Conservation (phyloP, 2,888 invertebrate species). For the Amaurobius ferox region DNA sequence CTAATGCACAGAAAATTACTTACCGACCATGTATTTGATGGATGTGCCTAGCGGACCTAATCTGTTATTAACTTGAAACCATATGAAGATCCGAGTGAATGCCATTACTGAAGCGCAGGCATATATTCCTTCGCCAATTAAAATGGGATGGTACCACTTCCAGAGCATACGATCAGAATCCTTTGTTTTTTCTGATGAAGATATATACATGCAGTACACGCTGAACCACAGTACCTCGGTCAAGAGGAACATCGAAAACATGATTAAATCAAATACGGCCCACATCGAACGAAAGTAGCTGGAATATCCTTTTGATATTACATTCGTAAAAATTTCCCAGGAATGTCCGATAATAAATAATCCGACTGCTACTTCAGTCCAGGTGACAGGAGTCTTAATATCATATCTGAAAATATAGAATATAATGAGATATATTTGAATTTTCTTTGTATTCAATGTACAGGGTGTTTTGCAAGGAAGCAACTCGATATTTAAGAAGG, state of each 20-base stretch:
- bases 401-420: conserved; percentile 39
- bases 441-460: no score
- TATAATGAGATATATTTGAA: no score
- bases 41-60: conserved; percentile 81
- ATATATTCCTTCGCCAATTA: conserved; percentile 84
- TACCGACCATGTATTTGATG: conserved; percentile 67
- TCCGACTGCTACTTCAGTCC: conserved; percentile 66
- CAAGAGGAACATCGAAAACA: conserved; percentile 77
- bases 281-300: conserved; percentile 67
- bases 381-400: conserved; percentile 78
- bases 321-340: conserved; percentile 63
- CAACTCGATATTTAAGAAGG: no score
- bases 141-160: conserved; percentile 82
- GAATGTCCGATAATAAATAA: conserved; percentile 65
- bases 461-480: no score
- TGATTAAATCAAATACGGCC: conserved; percentile 67
- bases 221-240: conserved; percentile 86
- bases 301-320: conserved; percentile 43
- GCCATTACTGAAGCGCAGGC: conserved; percentile 84
- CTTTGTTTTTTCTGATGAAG: conserved; percentile 76
- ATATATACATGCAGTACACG: conserved; percentile 82
- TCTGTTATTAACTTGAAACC: conserved; percentile 82
- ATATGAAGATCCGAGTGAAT: conserved; percentile 82
- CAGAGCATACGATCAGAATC: conserved; percentile 83
- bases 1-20: background rate